These are phyloP conservation scores for Abramis brama DNA, from an alignment of 2,113 vertebrate genomes.

Conservation along the genomic window DNA sequence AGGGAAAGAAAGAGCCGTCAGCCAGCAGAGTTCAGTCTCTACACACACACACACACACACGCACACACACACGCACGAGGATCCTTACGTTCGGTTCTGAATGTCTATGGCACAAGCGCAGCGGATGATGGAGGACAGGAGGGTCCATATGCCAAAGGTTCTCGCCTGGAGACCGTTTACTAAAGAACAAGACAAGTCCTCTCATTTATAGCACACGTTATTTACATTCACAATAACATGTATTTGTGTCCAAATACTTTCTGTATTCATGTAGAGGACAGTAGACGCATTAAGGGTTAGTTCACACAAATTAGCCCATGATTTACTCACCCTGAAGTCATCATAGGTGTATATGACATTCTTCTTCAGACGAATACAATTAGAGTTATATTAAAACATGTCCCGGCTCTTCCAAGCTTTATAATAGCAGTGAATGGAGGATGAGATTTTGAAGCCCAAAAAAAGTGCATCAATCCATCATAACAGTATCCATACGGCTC, in stretches of 20 bases:
- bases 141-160: conserved; percentile 94
- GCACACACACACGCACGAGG: neutral
- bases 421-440: no score
- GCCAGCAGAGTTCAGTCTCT: neutral
- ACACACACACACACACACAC: neutral
- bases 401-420: no score
- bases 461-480: no score
- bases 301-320: no score
- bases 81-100: conserved; percentile 88
- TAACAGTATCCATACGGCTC: no score
- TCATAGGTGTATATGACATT: no score
- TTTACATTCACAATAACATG: no score
- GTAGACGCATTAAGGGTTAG: neutral
- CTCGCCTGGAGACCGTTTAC: conserved; percentile 97
- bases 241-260: neutral
- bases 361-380: no score
- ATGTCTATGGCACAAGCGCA: conserved; percentile 94
- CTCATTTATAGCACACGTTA: no score
- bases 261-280: neutral
- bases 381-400: no score
- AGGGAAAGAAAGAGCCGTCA: neutral
- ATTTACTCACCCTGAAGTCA: no score
- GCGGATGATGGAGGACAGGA: conserved; percentile 93
- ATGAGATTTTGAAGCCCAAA: no score
- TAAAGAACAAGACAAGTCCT: conserved; percentile 57